Conservation (phyloP, 2,888 invertebrate genomes). For the Elgonia sp. region DNA sequence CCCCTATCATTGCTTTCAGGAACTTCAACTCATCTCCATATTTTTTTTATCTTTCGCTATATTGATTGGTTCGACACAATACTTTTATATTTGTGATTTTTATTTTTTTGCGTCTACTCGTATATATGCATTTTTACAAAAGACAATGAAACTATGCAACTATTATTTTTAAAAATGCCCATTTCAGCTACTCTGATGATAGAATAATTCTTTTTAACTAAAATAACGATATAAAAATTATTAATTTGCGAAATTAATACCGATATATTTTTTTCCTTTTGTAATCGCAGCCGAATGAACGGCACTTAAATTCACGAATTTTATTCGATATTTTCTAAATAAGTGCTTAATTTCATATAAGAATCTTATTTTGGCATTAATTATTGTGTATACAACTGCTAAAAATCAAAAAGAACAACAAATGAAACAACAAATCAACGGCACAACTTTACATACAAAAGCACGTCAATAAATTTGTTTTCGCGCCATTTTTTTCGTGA, state of each 20-base stretch:
- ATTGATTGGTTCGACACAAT: slow-evolving; percentile 74
- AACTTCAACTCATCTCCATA: slow-evolving; percentile 45
- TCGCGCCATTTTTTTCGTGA: slow-evolving; percentile 75
- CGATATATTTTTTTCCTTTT: slow-evolving; percentile 55
- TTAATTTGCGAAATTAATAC: slow-evolving; percentile 66
- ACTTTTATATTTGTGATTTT: slow-evolving; percentile 68
- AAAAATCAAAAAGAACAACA: slow-evolving; percentile 23
- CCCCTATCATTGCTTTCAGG: slow-evolving; percentile 5
- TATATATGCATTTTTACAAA: slow-evolving; percentile 34
- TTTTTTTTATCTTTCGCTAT: slow-evolving; percentile 72
- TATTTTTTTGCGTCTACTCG: slow-evolving; percentile 44
- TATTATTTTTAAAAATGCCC: slow-evolving; percentile 35
- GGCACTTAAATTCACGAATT: slow-evolving; percentile 53
- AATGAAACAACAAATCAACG: slow-evolving; percentile 47
- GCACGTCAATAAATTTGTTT: slow-evolving; percentile 76
- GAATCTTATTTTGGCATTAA: not conserved
- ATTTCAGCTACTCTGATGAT: slow-evolving; percentile 14
- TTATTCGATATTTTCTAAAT: not conserved
- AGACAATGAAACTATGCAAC: slow-evolving; percentile 30
- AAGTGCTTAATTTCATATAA: not conserved
- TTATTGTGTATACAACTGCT: slow-evolving; percentile 27
- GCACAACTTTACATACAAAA: slow-evolving; percentile 54
- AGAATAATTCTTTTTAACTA: slow-evolving; percentile 18
- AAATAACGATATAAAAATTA: slow-evolving; percentile 55
- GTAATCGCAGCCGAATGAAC: slow-evolving; percentile 53